phyloP scores from a whole-genome alignment of 2,888 invertebrate genomes.

The Xestia ashworthii region DNA sequence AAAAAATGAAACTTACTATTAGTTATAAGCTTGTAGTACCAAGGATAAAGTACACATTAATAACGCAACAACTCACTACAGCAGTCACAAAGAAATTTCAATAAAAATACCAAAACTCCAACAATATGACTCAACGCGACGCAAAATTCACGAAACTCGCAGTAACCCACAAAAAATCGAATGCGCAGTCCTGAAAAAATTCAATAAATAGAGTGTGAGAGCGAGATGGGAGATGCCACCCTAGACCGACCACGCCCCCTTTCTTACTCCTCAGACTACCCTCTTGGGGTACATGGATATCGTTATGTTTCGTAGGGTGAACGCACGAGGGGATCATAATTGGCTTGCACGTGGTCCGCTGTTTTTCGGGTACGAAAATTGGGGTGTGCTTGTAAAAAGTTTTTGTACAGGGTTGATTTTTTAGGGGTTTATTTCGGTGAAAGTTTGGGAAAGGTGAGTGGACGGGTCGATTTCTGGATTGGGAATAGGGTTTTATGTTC shows the following conservation, averaged over 20 bases:
- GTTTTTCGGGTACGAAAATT: conserved; percentile 69
- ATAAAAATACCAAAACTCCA: background rate
- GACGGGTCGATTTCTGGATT: conserved; percentile 15
- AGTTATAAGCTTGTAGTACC: background rate
- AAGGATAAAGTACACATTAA: background rate
- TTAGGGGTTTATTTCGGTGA: conserved; percentile 19
- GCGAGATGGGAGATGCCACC: conserved; percentile 77
- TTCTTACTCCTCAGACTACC: conserved; percentile 77
- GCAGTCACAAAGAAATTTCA: background rate
- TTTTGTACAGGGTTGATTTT: conserved; percentile 20
- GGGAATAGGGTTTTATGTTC: background rate
- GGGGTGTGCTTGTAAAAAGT: conserved; percentile 60
- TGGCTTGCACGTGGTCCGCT: conserved; percentile 76
- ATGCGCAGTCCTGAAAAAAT: conserved; percentile 63
- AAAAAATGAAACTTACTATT: background rate
- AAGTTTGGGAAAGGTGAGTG: background rate
- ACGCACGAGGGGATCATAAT: conserved; percentile 76
- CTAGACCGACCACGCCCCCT: conserved; percentile 80
- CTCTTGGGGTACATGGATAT: conserved; percentile 74
- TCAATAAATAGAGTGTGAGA: conserved; percentile 64
- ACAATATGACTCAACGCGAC: conserved; percentile 8
- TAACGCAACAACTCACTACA: background rate
- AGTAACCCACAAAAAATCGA: conserved; percentile 51
- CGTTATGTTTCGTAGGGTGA: conserved; percentile 73
- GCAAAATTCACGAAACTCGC: conserved; percentile 20